Conservation (phyloP, 2,113 vertebrate genomes). For the Corythoichthys intestinalis region DNA sequence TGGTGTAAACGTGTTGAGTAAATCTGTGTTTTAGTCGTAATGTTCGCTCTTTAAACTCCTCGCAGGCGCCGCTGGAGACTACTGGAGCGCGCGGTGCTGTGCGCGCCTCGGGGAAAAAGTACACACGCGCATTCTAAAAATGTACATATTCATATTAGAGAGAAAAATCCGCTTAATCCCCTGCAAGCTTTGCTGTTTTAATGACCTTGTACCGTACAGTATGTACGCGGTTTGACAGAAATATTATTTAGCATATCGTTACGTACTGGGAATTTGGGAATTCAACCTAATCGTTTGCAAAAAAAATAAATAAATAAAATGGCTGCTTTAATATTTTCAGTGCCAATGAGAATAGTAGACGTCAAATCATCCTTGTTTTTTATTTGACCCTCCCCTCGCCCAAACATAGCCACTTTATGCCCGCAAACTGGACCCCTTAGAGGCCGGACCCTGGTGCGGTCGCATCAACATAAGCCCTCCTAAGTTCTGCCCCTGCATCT, state of each 20-base stretch:
- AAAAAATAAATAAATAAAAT: conserved; percentile 78
- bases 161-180: conserved; percentile 6
- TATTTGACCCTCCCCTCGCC: too few species aligned
- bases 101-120: neutral
- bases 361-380: too few species aligned
- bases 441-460: too few species aligned
- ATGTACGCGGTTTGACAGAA: neutral
- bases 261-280: neutral
- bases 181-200: conserved; percentile 2
- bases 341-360: too few species aligned
- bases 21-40: conserved; percentile 76
- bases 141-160: conserved; percentile 8
- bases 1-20: conserved; percentile 78
- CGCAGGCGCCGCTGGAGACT: neutral
- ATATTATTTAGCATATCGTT: neutral
- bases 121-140: neutral
- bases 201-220: neutral
- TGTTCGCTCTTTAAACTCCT: conserved; percentile 72
- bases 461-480: too few species aligned
- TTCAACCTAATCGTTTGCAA: conserved; percentile 31
- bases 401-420: too few species aligned
- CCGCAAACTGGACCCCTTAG: too few species aligned
- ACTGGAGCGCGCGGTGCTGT: neutral
- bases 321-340: neutral
- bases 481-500: too few species aligned